Percentiles rank a stretch among this genome's conserved stretches.
phyloP scores from a whole-genome alignment of 2,888 invertebrate species.

The Dicycla oo region DNA sequence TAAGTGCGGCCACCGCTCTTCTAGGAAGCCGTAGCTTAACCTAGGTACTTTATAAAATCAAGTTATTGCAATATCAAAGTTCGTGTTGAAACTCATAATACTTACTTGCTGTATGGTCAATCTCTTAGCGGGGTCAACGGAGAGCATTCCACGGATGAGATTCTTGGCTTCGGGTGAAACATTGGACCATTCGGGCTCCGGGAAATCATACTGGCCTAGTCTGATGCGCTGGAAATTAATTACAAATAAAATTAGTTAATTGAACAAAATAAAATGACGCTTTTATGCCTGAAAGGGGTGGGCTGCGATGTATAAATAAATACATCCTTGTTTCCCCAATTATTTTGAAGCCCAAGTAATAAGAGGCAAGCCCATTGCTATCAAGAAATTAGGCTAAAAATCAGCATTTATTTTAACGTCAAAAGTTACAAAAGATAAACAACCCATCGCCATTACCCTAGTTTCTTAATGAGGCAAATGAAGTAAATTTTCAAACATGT shows the following conservation, averaged over 20 bases:
- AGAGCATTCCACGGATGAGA: conserved; percentile 97
- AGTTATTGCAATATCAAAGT: too few species aligned
- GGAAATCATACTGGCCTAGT: conserved; percentile 99
- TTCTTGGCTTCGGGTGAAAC: conserved; percentile 99
- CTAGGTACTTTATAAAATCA: too few species aligned
- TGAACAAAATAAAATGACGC: not conserved
- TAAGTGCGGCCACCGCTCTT: too few species aligned
- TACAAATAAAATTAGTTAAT: not conserved
- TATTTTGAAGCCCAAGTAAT: not conserved
- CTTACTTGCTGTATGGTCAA: conserved; percentile 96
- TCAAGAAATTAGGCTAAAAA: not conserved
- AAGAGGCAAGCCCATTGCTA: not conserved
- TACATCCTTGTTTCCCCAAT: not conserved
- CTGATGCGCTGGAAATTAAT: conserved; percentile 92
- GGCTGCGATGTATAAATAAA: not conserved
- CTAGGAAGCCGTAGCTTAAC: too few species aligned
- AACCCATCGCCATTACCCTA: too few species aligned
- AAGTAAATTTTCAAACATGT: too few species aligned
- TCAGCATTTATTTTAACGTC: not conserved
- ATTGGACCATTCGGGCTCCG: conserved; percentile 98
- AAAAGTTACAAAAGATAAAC: too few species aligned
- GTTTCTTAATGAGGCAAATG: too few species aligned
- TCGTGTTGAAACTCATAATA: too few species aligned
- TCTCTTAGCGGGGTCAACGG: conserved; percentile 97
- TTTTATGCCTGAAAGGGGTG: too few species aligned